Evolutionary conservation across 2,888 invertebrate genomes (phyloP).

Genomic region (Platycheirus albimanus): DNA sequence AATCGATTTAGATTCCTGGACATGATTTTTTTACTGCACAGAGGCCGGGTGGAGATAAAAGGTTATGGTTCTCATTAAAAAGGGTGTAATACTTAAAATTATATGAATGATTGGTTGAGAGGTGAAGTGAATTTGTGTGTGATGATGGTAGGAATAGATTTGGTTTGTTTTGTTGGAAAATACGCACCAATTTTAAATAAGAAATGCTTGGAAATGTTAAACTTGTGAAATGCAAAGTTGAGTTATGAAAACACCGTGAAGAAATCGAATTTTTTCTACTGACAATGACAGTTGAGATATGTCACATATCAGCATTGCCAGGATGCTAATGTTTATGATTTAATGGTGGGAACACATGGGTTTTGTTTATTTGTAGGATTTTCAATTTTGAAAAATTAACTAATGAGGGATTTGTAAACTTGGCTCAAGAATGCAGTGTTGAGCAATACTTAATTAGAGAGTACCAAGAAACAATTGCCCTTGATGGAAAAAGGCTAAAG

Average conservation of each 20-base stretch:
- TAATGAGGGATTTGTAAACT: too few species aligned
- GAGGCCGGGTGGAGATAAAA: conserved; percentile 46
- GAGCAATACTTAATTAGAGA: too few species aligned
- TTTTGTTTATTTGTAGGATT: too few species aligned
- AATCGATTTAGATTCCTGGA: conserved; percentile 78
- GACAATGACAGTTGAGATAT: neutral
- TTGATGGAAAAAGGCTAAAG: too few species aligned
- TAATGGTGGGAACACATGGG: too few species aligned
- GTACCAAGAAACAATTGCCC: too few species aligned
- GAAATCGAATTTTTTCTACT: neutral
- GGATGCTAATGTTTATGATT: too few species aligned
- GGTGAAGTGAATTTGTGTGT: neutral
- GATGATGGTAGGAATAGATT: neutral
- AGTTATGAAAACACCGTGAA: conserved; percentile 40
- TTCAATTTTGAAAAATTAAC: too few species aligned
- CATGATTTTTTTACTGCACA: conserved; percentile 76
- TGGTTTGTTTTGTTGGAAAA: neutral
- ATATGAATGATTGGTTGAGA: too few species aligned
- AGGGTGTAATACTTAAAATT: neutral
- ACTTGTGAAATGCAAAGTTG: conserved; percentile 4
- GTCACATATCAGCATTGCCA: conserved; percentile 33
- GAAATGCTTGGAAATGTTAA: conserved; percentile 35
- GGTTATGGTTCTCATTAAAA: neutral
- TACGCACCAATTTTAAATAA: conserved; percentile 22
- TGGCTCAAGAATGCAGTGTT: too few species aligned